Evolutionary conservation across 2,113 vertebrate genomes (phyloP).

Genomic region (Lophotis ruficrista): DNA sequence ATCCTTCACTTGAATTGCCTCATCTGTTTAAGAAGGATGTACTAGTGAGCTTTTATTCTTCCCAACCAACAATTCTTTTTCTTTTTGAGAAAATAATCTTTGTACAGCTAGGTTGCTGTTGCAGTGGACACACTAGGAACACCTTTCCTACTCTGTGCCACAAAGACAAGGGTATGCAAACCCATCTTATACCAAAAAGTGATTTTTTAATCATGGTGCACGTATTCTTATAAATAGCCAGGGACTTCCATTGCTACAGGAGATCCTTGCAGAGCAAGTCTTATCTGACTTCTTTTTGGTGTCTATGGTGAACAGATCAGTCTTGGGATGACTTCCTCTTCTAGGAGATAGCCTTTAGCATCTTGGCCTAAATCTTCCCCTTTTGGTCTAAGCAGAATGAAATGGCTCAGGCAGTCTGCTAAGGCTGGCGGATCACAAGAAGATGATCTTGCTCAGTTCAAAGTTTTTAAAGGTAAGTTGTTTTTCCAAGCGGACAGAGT

Average conservation of each 20-base stretch:
- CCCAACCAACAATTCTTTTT: not conserved
- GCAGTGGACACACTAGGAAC: not conserved
- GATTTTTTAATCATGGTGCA: not conserved
- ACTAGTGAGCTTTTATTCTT: not conserved
- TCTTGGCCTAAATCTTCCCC: not conserved
- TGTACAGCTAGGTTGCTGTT: not conserved
- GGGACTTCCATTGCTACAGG: not conserved
- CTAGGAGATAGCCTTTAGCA: not conserved
- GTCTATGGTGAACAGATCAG: not conserved
- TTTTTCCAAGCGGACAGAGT: not conserved
- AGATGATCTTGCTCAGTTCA: not conserved
- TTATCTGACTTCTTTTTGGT: not conserved
- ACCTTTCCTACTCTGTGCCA: not conserved
- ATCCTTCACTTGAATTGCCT: not conserved
- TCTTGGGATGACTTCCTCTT: not conserved
- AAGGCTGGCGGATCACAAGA: not conserved
- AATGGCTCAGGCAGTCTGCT: not conserved
- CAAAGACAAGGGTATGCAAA: not conserved
- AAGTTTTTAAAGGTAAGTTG: not conserved
- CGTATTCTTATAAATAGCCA: not conserved
- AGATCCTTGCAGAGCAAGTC: not conserved
- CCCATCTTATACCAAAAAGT: not conserved
- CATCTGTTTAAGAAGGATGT: not conserved
- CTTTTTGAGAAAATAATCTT: not conserved
- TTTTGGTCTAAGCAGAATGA: not conserved